Percentiles rank a stretch among this genome's conserved stretches.
Evolutionary conservation across 2,797 vertebrate genomes (phyloP).

Genomic region (Eulemur mongoz): DNA sequence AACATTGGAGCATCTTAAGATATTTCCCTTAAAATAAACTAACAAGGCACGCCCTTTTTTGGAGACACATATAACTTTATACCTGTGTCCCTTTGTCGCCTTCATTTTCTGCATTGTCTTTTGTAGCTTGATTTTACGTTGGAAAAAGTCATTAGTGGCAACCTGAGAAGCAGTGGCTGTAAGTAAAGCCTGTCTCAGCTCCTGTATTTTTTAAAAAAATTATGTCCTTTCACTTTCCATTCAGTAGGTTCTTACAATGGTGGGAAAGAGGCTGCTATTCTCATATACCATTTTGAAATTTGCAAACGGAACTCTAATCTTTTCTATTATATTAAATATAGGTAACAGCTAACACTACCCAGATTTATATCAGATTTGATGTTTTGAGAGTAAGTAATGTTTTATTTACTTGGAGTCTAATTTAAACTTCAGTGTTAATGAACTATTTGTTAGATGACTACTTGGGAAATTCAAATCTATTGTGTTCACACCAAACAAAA

Average conservation of each 20-base stretch:
- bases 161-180: not conserved
- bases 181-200: not conserved
- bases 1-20: not conserved
- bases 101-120: not conserved
- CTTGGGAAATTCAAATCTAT: not conserved
- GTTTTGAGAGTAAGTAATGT: not conserved
- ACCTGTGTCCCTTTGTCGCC: not conserved
- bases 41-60: not conserved
- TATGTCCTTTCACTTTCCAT: not conserved
- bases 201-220: not conserved
- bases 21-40: not conserved
- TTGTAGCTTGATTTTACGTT: not conserved
- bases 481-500: not conserved
- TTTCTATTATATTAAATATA: not conserved
- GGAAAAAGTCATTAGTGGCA: slow-evolving; percentile 1
- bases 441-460: slow-evolving; percentile 18
- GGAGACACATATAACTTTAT: not conserved
- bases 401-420: slow-evolving; percentile 53
- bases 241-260: not conserved
- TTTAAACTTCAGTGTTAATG: not conserved
- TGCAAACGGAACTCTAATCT: not conserved
- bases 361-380: not conserved
- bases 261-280: not conserved
- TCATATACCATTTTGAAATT: slow-evolving; percentile 20
- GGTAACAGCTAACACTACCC: not conserved